Base-by-base conservation (phyloP, 2,888 invertebrate species). In the Alviniconcha strummeri region DNA sequence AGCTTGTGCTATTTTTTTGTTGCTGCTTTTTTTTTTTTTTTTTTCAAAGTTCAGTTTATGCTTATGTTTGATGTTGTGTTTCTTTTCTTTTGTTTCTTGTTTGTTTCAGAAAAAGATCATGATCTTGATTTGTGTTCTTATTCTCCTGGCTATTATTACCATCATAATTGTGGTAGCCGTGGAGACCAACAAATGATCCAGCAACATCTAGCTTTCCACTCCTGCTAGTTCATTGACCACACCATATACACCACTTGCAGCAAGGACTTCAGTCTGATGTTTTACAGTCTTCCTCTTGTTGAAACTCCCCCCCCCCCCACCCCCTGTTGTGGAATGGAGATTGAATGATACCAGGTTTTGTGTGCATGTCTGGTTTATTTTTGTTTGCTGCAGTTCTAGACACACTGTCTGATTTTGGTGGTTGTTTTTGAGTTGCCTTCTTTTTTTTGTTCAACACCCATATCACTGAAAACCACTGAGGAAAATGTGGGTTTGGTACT, bases 41-140 rank as follows among this genome's bases (percentile, higher is more conserved):
- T 15, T 52, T 7, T 36, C 56, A 15, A n/a, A 7, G 15, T 54
- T 72, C 55, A 55, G 75, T 75, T 19, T 57, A 71, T 85, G 84
- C 13, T 81, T 78, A 36, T 36, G 36, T 82, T 60, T 69, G 85
- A 78, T 84, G 11, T 85, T 85, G 84, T 77, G 80, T 83, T 85
- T 84, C 84, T 81, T 86, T 85, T 85, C 69, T 85, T 83, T 85
- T 84, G 84, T 87, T 88, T 87, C 88, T 89, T 89, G 88, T 88
- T 72, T 86, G 82, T 91, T 92, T 88, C 92, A 93, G 93, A 93
- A 93, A 91, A 91, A 93, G 90, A 92, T 93, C 82, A 88, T 92
- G 86, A 92, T 93, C 79, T 89, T 93, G 84, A 89, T 93, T 81
- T 92, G 92, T 89, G 88, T 93, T 82, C 87, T 91, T 82, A 88